Percentiles rank a stretch among this genome's conserved stretches.
phyloP scores from a whole-genome alignment of 2,113 vertebrate species.

The Hippopotamus amphibius region DNA sequence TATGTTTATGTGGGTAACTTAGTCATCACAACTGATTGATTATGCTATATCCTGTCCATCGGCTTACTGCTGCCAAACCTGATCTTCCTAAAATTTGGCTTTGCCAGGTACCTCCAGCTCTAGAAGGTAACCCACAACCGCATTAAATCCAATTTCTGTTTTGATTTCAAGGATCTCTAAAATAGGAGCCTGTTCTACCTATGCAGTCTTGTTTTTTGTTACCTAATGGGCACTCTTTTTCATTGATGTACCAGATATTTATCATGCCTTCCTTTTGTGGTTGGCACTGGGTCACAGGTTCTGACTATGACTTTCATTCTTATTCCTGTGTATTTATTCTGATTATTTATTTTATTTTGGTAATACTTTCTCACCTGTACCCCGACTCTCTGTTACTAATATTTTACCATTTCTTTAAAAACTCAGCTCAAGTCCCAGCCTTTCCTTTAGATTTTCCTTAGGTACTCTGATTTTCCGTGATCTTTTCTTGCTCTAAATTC shows the following conservation, averaged over 20 bases:
- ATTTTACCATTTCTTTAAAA: background rate
- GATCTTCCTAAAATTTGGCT: conserved; percentile 27
- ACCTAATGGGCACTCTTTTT: background rate
- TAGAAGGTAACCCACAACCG: background rate
- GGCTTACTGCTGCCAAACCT: background rate
- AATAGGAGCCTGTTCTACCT: background rate
- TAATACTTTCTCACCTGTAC: background rate
- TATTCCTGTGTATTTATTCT: background rate
- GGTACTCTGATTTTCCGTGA: background rate
- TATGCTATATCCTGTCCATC: background rate
- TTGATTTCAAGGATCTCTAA: conserved; percentile 6
- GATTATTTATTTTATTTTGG: conserved; percentile 27
- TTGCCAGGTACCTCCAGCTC: background rate
- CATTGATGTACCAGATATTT: background rate
- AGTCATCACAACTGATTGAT: conserved; percentile 13
- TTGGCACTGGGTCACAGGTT: background rate
- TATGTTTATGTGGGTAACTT: background rate
- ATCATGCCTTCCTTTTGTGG: background rate
- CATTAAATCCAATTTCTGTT: background rate
- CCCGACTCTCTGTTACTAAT: background rate
- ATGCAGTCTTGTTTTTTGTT: background rate
- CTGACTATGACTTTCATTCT: background rate
- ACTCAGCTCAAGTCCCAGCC: background rate
- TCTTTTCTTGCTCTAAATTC: conserved; percentile 36
- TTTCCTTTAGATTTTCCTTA: background rate